Evolutionary conservation across 1,140 invertebrate genomes (phyloP).

Genomic region (Semibalanus balanoides): DNA sequence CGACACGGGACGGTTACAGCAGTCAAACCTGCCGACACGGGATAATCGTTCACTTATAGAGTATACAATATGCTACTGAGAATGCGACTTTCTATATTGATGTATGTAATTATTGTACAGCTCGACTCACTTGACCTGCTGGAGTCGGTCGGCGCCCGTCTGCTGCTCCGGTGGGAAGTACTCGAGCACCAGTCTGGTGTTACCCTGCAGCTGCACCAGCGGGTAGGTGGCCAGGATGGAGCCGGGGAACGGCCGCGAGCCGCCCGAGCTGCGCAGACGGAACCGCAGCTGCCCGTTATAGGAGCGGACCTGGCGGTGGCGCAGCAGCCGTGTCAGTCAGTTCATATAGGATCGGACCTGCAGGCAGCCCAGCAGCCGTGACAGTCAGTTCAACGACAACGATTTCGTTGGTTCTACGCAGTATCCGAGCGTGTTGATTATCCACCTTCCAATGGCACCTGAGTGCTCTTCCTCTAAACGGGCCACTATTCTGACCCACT

Average conservation of each 20-base stretch:
- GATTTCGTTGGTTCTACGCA: neutral
- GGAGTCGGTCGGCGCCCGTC: slow-evolving; percentile 30
- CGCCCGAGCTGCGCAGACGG: slow-evolving; percentile 49
- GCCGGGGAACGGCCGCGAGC: slow-evolving; percentile 36
- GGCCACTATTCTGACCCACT: no score
- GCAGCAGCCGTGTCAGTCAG: neutral
- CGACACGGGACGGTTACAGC: no score
- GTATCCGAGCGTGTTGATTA: neutral
- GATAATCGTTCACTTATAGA: no score
- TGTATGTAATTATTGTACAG: no score
- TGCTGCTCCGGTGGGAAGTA: slow-evolving; percentile 41
- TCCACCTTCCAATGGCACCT: neutral
- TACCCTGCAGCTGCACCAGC: slow-evolving; percentile 67
- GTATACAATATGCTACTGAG: no score
- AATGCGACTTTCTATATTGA: no score
- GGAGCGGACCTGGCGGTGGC: slow-evolving; percentile 49
- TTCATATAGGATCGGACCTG: neutral
- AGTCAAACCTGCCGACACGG: no score
- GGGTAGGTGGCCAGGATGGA: slow-evolving; percentile 53
- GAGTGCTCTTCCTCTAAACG: neutral
- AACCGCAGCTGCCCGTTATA: slow-evolving; percentile 85
- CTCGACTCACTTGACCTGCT: slow-evolving; percentile 47
- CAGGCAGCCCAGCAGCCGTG: neutral
- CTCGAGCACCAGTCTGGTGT: slow-evolving; percentile 56
- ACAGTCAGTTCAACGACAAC: neutral